Base-by-base conservation (phyloP, 2,888 invertebrate genomes). In the Xestia c-nigrum region DNA sequence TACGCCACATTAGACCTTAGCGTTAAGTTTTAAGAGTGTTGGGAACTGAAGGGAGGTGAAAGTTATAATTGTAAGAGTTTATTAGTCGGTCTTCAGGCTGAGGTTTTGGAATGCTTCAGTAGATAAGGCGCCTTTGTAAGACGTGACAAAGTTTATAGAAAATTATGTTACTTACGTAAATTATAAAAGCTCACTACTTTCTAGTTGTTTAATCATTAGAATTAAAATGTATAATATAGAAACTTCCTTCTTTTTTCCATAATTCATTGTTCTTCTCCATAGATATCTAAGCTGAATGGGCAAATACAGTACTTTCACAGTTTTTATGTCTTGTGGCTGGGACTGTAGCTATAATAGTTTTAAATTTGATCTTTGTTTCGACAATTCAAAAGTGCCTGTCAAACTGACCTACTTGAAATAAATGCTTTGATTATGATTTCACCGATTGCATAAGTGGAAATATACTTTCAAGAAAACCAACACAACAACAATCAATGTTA, bases 51-150 rank as follows among this genome's bases (percentile, higher is more conserved):
- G 9, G 9, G 10, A n/a, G 10, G 16, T 70, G 50, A 2, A 76
- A 76, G 75, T 57, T 79, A 76, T 74, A 40, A 83, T 87, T 83
- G 84, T 72, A 72, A 55, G 52, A 83, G 85, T 85, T 90, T 88
- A 87, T 87, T 87, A 81, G 86, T 76, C 65, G 70, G 72, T 85
- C 66, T 85, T 79, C 78, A 76, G 76, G 71, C 83, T 83, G 88
- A 83, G 89, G 87, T 86, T 90, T 90, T 79, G 81, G 65, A 85
- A 89, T 85, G 80, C 74, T 84, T 82, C 72, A 82, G 78, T 86
- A 76, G 63, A 88, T 86, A 81, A 87, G 79, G 81, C 65, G 77
- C 61, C 65, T 76, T 86, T 77, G 78, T 76, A 43, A 43, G 16
- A 66, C 59, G 55, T 68, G 61, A 63, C 63, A 64, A 72, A 52